Percentiles rank a stretch among this genome's conserved stretches.
Evolutionary conservation across 1,140 invertebrate species (phyloP).

Genomic region (Ceratoteleas bidentatus): DNA sequence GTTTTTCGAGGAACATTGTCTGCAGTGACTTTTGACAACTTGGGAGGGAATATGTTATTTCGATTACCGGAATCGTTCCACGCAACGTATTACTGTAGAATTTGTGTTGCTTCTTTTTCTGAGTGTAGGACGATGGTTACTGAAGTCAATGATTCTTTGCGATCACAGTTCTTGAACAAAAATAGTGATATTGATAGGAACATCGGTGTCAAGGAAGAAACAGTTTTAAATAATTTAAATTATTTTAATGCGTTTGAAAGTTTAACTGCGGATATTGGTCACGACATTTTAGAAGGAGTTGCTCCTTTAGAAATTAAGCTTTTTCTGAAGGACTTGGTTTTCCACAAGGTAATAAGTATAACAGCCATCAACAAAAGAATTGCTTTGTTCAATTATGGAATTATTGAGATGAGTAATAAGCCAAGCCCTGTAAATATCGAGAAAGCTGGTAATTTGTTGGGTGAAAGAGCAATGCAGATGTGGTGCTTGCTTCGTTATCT

Average conservation of each 20-base stretch:
- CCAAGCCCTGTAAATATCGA: slow-evolving; percentile 11
- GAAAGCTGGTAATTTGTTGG: background rate
- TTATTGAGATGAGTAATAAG: slow-evolving; percentile 12
- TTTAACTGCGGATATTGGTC: slow-evolving; percentile 30
- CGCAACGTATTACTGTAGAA: slow-evolving; percentile 50
- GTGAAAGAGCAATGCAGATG: slow-evolving; percentile 6
- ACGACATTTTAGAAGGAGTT: slow-evolving; percentile 35
- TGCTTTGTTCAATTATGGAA: slow-evolving; percentile 30
- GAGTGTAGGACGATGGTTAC: slow-evolving; percentile 18
- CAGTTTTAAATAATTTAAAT: slow-evolving; percentile 7
- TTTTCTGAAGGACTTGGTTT: slow-evolving; percentile 8
- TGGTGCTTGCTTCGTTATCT: background rate
- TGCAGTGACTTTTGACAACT: slow-evolving; percentile 48
- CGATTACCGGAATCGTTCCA: slow-evolving; percentile 41
- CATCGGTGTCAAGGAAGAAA: background rate
- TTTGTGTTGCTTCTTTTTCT: slow-evolving; percentile 35
- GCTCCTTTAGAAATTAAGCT: slow-evolving; percentile 27
- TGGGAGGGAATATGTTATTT: slow-evolving; percentile 52
- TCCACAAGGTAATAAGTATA: slow-evolving; percentile 9
- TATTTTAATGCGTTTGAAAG: slow-evolving; percentile 28
- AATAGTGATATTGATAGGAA: background rate
- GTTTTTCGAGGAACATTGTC: slow-evolving; percentile 25
- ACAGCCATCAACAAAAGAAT: slow-evolving; percentile 19
- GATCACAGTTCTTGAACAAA: background rate
- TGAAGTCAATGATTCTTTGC: slow-evolving; percentile 6